These are phyloP conservation scores for Micronycteris hirsuta DNA, from an alignment of 2,113 vertebrate genomes.

Conservation along the genomic window DNA sequence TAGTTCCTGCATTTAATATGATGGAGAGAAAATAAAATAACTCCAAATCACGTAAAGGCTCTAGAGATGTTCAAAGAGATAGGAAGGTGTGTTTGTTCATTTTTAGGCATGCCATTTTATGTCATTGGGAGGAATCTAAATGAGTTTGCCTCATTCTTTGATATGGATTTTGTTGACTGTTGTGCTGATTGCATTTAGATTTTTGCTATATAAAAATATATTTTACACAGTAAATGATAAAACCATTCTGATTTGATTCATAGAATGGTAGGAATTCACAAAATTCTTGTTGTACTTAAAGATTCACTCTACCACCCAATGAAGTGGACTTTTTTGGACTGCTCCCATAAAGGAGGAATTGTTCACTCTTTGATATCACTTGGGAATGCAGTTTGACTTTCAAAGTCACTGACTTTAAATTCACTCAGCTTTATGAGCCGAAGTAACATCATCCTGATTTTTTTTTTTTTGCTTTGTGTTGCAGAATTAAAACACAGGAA, in stretches of 20 bases:
- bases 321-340: background rate
- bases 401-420: constrained; percentile 22
- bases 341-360: background rate
- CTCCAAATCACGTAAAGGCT: background rate
- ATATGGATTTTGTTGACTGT: constrained; percentile 54
- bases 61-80: constrained; percentile 47
- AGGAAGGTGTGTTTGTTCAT: constrained; percentile 41
- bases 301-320: background rate
- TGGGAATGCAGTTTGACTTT: constrained; percentile 26
- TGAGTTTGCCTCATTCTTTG: constrained; percentile 50
- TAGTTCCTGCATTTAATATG: constrained; percentile 41
- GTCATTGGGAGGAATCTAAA: constrained; percentile 8
- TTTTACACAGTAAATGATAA: constrained; percentile 47
- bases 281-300: constrained; percentile 56
- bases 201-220: constrained; percentile 61
- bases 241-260: constrained; percentile 61
- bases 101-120: constrained; percentile 35
- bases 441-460: constrained; percentile 7
- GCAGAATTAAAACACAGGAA: background rate
- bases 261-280: constrained; percentile 61
- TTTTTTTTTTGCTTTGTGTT: background rate
- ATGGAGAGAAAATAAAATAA: constrained; percentile 38
- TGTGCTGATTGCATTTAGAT: constrained; percentile 36
- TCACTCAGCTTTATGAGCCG: background rate
- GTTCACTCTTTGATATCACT: background rate